Conservation (phyloP, 2,888 invertebrate genomes). For the Cylindroiulus punctatus region DNA sequence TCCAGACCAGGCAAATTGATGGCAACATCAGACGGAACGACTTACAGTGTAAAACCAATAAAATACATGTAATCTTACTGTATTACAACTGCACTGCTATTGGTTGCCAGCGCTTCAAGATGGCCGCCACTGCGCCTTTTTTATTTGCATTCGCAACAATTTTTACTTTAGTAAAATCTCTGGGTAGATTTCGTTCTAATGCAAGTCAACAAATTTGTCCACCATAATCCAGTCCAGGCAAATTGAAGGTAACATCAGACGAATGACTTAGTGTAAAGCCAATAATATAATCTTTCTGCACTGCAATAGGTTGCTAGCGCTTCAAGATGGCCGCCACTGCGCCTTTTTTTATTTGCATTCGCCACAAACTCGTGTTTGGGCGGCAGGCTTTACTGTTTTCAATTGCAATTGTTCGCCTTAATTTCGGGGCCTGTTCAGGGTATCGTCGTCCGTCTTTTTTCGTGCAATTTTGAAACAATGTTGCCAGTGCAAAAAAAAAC, state of each 20-base stretch:
- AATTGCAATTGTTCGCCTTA: constrained; percentile 20
- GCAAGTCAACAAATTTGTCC: too few relatives aligned
- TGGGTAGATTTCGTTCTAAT: too few relatives aligned
- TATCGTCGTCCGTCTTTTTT: neutral
- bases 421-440: constrained; percentile 33
- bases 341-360: neutral
- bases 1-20: too few relatives aligned
- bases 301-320: neutral
- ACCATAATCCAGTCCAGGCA: too few relatives aligned
- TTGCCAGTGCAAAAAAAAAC: neutral
- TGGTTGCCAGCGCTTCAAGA: neutral
- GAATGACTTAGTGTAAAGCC: too few relatives aligned
- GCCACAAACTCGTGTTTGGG: neutral
- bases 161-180: too few relatives aligned
- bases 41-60: too few relatives aligned
- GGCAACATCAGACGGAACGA: too few relatives aligned
- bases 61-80: too few relatives aligned
- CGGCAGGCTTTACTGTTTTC: constrained; percentile 20
- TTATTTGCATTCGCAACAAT: neutral
- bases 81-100: neutral
- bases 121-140: neutral
- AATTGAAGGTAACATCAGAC: too few relatives aligned
- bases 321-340: neutral
- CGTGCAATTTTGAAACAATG: constrained; percentile 43
- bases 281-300: too few relatives aligned